Conservation (phyloP, 2,797 vertebrate genomes). For the Adrianichthys oophorus region DNA sequence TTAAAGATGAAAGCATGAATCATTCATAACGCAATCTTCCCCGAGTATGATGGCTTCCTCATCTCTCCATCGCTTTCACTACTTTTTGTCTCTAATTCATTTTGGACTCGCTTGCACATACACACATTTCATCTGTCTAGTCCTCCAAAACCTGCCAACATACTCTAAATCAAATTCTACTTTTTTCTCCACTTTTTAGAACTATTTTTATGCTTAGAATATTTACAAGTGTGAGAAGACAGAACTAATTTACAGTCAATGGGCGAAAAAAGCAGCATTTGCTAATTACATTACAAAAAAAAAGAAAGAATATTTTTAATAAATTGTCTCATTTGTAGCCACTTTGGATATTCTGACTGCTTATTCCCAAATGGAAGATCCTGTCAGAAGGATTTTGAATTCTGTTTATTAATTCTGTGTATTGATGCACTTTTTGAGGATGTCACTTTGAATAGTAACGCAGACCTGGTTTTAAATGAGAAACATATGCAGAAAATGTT, state of each 20-base stretch:
- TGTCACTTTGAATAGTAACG: too few relatives aligned
- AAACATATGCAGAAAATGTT: too few relatives aligned
- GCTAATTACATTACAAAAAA: too few relatives aligned
- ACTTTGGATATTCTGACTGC: too few relatives aligned
- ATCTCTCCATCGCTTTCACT: constrained; percentile 14
- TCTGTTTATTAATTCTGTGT: too few relatives aligned
- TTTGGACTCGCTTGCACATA: constrained; percentile 3
- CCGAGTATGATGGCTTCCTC: constrained; percentile 37
- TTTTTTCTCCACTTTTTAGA: background rate
- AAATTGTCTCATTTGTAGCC: too few relatives aligned
- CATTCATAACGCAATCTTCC: constrained; percentile 59
- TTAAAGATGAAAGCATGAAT: constrained; percentile 66
- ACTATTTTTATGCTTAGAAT: background rate
- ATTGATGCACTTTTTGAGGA: too few relatives aligned
- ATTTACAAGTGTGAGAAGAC: constrained; percentile 12
- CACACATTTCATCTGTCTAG: constrained; percentile 9
- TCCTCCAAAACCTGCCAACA: constrained; percentile 5
- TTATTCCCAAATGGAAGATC: too few relatives aligned
- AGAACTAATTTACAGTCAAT: background rate
- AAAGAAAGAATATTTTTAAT: too few relatives aligned
- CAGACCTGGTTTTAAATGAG: too few relatives aligned
- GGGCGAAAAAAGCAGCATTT: too few relatives aligned
- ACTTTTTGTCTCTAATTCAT: constrained; percentile 28
- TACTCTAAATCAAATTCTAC: background rate
- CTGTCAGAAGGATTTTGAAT: too few relatives aligned